Evolutionary conservation across 2,113 vertebrate species (phyloP).

Genomic region (Nothocercus nigrocapillus): DNA sequence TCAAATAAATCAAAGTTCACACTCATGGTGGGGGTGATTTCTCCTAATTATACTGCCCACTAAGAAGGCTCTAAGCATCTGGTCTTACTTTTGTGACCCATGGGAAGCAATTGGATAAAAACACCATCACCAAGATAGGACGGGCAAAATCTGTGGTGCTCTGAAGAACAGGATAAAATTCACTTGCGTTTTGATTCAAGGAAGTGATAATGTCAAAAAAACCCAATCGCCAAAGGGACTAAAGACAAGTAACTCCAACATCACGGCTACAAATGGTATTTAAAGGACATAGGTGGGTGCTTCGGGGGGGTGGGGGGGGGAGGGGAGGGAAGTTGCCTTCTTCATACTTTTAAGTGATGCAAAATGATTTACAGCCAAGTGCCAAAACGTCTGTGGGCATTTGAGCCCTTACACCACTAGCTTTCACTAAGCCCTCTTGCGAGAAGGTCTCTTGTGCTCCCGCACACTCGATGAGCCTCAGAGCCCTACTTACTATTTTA

Average conservation of each 20-base stretch:
- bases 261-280: not conserved
- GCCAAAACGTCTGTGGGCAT: constrained; percentile 27
- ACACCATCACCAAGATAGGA: not conserved
- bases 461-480: not conserved
- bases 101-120: not conserved
- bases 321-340: not conserved
- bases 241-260: not conserved
- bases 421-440: not conserved
- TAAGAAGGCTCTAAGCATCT: not conserved
- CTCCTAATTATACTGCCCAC: not conserved
- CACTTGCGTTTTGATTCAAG: not conserved
- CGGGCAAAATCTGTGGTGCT: not conserved
- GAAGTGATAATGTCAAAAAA: not conserved
- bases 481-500: constrained; percentile 51
- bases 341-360: not conserved
- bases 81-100: not conserved
- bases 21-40: not conserved
- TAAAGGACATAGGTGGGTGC: not conserved
- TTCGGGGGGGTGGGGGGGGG: not conserved
- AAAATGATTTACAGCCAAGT: constrained; percentile 8
- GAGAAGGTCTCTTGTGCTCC: not conserved
- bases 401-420: not conserved
- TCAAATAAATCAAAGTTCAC: not conserved
- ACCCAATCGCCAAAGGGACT: not conserved
- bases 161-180: not conserved